Percentiles rank a stretch among this genome's conserved stretches.
Evolutionary conservation across 2,113 vertebrate genomes (phyloP).

Genomic region (Periophthalmodon schlosseri): DNA sequence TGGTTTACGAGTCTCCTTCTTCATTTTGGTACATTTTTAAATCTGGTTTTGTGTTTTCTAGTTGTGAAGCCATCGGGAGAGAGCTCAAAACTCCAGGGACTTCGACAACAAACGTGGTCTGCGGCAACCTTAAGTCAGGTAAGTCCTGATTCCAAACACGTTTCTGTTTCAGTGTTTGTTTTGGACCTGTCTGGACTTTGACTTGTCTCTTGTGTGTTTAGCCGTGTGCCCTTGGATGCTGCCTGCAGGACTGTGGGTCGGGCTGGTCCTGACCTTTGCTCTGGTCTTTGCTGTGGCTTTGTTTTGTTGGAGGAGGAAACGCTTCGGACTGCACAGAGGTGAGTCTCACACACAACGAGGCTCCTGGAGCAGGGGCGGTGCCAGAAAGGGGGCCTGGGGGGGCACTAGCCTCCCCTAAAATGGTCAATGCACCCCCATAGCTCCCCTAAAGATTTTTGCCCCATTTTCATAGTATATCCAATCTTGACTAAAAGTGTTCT

Average conservation of each 20-base stretch:
- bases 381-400: too few relatives aligned
- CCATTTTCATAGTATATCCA: too few relatives aligned
- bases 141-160: slow-evolving; percentile 7
- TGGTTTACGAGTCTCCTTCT: background rate
- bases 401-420: too few relatives aligned
- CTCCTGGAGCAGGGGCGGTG: too few relatives aligned
- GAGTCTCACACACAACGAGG: slow-evolving; percentile 7
- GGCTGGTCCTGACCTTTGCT: slow-evolving; percentile 58
- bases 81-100: slow-evolving; percentile 37
- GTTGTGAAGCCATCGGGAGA: slow-evolving; percentile 58
- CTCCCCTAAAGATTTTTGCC: too few relatives aligned
- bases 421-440: too few relatives aligned
- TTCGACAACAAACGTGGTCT: background rate
- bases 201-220: background rate
- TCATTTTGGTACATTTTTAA: background rate
- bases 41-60: slow-evolving; percentile 35
- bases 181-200: background rate
- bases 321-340: slow-evolving; percentile 50
- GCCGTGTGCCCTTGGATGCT: slow-evolving; percentile 65
- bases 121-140: slow-evolving; percentile 41
- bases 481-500: too few relatives aligned
- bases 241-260: slow-evolving; percentile 70
- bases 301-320: slow-evolving; percentile 49
- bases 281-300: slow-evolving; percentile 33
- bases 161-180: too few relatives aligned